A percentile compares a stretch with the other conserved stretches of the same genome.
Conservation (phyloP, 2,797 vertebrate genomes). For the Rousettus madagascariensis region DNA sequence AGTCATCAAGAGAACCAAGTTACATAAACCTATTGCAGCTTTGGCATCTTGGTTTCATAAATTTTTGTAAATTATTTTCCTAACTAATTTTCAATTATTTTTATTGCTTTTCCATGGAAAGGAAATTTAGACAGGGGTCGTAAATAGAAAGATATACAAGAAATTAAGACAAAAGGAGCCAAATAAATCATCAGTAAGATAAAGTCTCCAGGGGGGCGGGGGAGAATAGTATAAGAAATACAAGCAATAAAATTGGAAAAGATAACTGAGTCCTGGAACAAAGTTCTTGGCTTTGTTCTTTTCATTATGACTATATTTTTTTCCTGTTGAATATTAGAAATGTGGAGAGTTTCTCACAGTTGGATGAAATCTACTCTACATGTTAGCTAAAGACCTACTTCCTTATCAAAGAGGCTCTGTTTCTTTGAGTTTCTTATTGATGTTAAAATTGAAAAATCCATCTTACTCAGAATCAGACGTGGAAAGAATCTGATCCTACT, state of each 20-base stretch:
- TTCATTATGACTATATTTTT: background rate
- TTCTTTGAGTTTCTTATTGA: background rate
- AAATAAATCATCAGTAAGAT: slow-evolving; percentile 35
- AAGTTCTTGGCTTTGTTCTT: background rate
- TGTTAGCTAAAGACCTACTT: background rate
- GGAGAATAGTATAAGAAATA: background rate
- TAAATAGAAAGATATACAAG: background rate
- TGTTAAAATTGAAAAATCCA: slow-evolving; percentile 18
- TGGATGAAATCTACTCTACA: background rate
- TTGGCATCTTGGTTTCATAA: background rate
- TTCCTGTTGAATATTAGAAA: slow-evolving; percentile 16
- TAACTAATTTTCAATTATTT: background rate
- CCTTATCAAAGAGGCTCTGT: background rate
- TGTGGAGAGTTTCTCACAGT: background rate
- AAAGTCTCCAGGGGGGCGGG: background rate
- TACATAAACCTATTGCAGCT: background rate
- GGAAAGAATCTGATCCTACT: background rate
- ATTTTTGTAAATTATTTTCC: background rate
- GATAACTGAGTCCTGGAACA: background rate
- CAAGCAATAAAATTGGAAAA: background rate
- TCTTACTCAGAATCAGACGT: slow-evolving; percentile 13
- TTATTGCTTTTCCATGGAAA: background rate
- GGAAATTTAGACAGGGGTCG: background rate
- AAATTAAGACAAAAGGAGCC: background rate
- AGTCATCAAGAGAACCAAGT: background rate